Conservation (phyloP, 1,140 invertebrate species). For the Phenacoccus solenopsis region DNA sequence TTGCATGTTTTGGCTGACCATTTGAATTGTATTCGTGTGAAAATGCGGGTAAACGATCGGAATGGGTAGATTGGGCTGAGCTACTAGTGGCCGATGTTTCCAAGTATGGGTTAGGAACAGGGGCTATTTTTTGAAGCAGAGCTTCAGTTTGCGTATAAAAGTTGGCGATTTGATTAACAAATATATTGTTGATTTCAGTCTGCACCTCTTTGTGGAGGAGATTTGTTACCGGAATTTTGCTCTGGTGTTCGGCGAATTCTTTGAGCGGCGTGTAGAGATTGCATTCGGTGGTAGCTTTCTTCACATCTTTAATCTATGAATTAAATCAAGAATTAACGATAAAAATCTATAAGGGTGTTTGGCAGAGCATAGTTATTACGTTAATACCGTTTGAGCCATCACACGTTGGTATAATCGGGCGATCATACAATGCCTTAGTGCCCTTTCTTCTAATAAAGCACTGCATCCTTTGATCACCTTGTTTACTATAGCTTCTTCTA, state of each 20-base stretch:
- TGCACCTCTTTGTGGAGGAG: neutral
- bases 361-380: neutral
- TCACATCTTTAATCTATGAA: constrained; percentile 20
- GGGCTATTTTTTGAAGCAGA: neutral
- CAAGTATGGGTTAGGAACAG: neutral
- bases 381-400: constrained; percentile 22
- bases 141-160: constrained; percentile 1
- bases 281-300: constrained; percentile 16
- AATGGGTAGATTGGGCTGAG: too few relatives aligned
- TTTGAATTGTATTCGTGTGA: neutral
- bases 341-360: neutral
- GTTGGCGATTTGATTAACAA: neutral
- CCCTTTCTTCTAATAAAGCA: constrained; percentile 24
- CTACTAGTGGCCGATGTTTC: too few relatives aligned
- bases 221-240: neutral
- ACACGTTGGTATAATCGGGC: constrained; percentile 23
- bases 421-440: constrained; percentile 25
- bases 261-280: constrained; percentile 12
- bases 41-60: too few relatives aligned
- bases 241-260: constrained; percentile 14
- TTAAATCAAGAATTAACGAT: neutral
- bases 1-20: neutral
- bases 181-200: neutral
- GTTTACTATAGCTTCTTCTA: neutral
- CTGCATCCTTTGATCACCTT: constrained; percentile 21